Evolutionary conservation across 2,888 invertebrate species (phyloP).

Genomic region (Sarcophaga carnaria): DNA sequence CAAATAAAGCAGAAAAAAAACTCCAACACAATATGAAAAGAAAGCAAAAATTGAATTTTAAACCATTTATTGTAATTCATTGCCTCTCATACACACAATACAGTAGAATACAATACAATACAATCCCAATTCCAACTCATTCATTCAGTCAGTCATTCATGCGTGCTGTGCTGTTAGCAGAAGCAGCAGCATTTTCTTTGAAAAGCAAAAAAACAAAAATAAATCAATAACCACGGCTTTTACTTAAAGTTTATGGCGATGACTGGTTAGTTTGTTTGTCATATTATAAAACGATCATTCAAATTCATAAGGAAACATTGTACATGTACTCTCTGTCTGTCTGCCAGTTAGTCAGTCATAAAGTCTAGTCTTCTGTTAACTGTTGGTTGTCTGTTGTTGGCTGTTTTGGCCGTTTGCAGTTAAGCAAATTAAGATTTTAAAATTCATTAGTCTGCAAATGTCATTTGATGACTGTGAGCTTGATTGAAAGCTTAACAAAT

Average conservation of each 20-base stretch:
- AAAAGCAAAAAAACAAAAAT: background rate
- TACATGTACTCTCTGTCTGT: conserved; percentile 39
- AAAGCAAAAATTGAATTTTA: conserved; percentile 67
- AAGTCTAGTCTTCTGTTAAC: conserved; percentile 57
- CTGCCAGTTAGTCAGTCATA: conserved; percentile 51
- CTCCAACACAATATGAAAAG: conserved; percentile 49
- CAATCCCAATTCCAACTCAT: too few species aligned
- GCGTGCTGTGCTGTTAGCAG: conserved; percentile 42
- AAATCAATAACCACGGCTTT: background rate
- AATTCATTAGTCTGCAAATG: conserved; percentile 80
- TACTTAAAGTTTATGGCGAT: background rate
- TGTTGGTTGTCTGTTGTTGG: conserved; percentile 10
- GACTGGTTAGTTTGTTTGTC: conserved; percentile 52
- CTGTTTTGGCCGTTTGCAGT: conserved; percentile 42
- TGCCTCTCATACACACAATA: background rate
- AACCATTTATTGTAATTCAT: conserved; percentile 66
- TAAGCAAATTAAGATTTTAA: conserved; percentile 76
- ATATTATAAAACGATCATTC: conserved; percentile 69
- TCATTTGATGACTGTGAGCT: conserved; percentile 74
- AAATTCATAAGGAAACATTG: conserved; percentile 43
- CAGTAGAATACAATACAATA: too few species aligned
- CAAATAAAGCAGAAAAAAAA: background rate
- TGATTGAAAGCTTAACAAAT: conserved; percentile 73
- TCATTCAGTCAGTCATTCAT: conserved; percentile 57
- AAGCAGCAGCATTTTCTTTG: conserved; percentile 10